A percentile compares a stretch with the other conserved stretches of the same genome.
phyloP scores from a whole-genome alignment of 2,113 vertebrate genomes.

The Brachionichthys hirsutus region DNA sequence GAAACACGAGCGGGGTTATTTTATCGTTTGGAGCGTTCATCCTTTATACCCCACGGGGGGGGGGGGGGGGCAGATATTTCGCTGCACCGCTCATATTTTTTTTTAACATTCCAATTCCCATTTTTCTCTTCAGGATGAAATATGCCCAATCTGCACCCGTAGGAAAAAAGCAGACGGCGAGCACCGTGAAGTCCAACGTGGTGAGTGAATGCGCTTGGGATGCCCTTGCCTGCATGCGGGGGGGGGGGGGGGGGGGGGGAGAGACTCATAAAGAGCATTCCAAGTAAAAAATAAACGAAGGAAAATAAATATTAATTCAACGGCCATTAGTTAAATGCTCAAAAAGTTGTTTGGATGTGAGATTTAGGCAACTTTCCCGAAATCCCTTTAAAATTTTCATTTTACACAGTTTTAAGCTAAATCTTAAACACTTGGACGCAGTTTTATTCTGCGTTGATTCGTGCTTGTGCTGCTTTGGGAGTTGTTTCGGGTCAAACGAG shows the following conservation, averaged over 20 bases:
- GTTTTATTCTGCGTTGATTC: no score
- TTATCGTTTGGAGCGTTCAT: not conserved
- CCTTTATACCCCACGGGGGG: constrained; percentile 4
- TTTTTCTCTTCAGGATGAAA: constrained; percentile 69
- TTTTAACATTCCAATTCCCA: constrained; percentile 12
- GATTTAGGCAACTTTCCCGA: not conserved
- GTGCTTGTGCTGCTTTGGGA: no score
- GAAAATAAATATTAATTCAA: no score
- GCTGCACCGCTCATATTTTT: constrained; percentile 17
- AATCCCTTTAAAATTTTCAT: no score
- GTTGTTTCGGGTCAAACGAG: no score
- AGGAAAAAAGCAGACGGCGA: constrained; percentile 60
- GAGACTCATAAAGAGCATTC: no score
- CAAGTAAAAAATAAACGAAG: no score
- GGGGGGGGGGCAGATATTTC: constrained; percentile 16
- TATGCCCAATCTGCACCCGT: constrained; percentile 70
- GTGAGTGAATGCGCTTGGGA: constrained; percentile 68
- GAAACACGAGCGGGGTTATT: constrained; percentile 12
- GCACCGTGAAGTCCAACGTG: constrained; percentile 69
- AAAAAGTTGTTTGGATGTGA: not conserved
- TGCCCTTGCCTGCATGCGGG: constrained; percentile 49
- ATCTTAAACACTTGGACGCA: no score
- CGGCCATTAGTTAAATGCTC: not conserved
- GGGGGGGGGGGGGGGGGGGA: no score
- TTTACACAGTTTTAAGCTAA: no score